phyloP scores from a whole-genome alignment of 37 sponge, comb jelly and placozoan genomes.

The Oopsacas minuta region DNA sequence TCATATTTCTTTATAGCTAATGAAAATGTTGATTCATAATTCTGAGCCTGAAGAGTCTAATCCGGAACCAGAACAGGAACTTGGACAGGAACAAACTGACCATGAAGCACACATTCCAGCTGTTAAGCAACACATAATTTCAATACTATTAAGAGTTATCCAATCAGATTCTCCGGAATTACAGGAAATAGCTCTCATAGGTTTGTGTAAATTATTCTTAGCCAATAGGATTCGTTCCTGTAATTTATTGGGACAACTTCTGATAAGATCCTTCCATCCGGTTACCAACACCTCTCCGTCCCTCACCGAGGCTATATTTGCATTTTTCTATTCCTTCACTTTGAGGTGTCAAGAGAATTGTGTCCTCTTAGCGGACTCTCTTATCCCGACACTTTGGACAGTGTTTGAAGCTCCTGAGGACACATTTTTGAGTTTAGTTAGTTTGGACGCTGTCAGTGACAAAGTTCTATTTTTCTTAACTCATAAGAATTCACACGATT shows the following conservation, averaged over 20 bases:
- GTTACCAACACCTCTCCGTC: not conserved
- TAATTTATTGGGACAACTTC: not conserved
- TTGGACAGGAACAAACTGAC: no score
- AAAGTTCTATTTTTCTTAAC: not conserved
- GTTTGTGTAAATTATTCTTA: not conserved
- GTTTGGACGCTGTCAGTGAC: not conserved
- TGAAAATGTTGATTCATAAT: not conserved
- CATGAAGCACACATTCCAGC: no score
- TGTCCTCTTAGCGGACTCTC: not conserved
- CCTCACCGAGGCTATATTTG: not conserved
- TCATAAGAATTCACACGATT: not conserved
- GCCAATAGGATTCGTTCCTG: conserved; percentile 1
- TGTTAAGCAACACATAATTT: not conserved
- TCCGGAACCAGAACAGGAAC: not conserved
- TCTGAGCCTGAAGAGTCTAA: not conserved
- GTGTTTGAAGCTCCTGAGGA: not conserved
- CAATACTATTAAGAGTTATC: not conserved
- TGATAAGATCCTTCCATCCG: not conserved
- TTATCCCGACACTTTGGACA: not conserved
- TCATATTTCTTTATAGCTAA: no score
- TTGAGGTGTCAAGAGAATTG: not conserved
- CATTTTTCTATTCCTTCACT: not conserved
- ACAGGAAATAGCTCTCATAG: not conserved
- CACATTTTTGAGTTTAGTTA: not conserved
- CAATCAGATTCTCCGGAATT: not conserved